A percentile compares a stretch with the other conserved stretches of the same genome.
Conservation (phyloP, 2,797 vertebrate genomes). For the Moxostoma hubbsi region DNA sequence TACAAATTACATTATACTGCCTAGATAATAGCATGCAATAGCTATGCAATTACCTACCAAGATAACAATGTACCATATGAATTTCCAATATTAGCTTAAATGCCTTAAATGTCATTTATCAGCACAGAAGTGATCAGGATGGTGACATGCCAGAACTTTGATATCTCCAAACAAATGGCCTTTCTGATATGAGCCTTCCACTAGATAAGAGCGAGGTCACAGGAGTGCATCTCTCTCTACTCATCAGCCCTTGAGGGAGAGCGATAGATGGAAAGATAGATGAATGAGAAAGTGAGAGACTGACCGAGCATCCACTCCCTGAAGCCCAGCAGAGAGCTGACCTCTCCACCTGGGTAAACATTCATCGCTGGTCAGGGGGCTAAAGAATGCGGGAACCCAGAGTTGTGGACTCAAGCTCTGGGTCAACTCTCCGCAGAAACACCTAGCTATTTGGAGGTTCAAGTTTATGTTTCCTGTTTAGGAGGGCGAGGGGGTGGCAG, state of each 20-base stretch:
- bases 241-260: conserved; percentile 43
- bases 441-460: conserved; percentile 63
- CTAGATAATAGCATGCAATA: too few species aligned
- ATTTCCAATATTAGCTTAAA: not conserved
- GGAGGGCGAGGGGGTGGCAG: conserved; percentile 17
- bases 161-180: conserved; percentile 31
- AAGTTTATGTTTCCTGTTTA: conserved; percentile 78
- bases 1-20: too few species aligned
- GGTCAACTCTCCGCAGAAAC: conserved; percentile 69
- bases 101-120: not conserved
- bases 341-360: conserved; percentile 67
- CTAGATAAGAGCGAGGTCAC: conserved; percentile 48
- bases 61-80: not conserved
- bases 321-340: conserved; percentile 36
- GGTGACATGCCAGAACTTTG: not conserved
- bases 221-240: conserved; percentile 37
- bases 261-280: conserved; percentile 41
- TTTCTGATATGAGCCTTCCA: conserved; percentile 42
- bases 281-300: conserved; percentile 49
- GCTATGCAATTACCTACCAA: too few species aligned
- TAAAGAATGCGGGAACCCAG: conserved; percentile 51
- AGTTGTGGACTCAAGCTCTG: conserved; percentile 46
- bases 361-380: conserved; percentile 37
- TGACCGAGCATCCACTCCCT: conserved; percentile 43
- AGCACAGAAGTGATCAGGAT: conserved; percentile 1